Base-by-base conservation (phyloP, 2,888 invertebrate genomes). In the Apeira syringaria region DNA sequence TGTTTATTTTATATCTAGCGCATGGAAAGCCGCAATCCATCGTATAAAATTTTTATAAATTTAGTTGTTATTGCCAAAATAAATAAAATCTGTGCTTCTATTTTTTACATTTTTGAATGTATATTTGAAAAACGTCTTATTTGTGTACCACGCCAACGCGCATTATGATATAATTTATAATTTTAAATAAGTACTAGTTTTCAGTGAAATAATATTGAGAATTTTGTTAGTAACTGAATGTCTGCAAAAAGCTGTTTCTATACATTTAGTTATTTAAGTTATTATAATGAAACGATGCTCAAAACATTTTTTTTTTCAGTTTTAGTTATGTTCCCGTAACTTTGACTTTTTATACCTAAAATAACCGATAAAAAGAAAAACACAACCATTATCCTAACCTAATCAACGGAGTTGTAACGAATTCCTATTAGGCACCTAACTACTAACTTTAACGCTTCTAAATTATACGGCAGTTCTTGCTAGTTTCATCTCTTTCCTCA, bases 401-500 rank as follows among this genome's bases (percentile, higher is more conserved):
- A 53, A 25, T 37, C 31, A 18, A 38, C 40, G 42, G 35, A 44
- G 47, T 33, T 34, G 34, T 50, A 45, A 39, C 44, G 40, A 44
- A 32, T 29, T 40, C 50, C 57, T 57, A 54, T 54, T 63, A 61
- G 56, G 53, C 59, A 61, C 52, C 57, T 67, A 62, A 55, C 57
- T 61, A 57, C 58, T 56, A 61, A 60, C 59, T 38, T 45, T 62
- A 56, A 51, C 51, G 47, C 42, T 47, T 49, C 65, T 69, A 68
- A 55, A 52, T 50, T 57, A 64, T 66, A 46, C 80, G 86, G 85
- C 86, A 86, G 84, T 84, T 72, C 70, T 47, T 51, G 83, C 87
- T 85, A 84, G 83, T 82, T 54, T 54, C 53, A 40, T 46, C 51
- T 33, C 52, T 60, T 8, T 35, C 15, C 27, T 39, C 39, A 40